Conservation (phyloP, 2,888 invertebrate genomes). For the Idaea straminata region DNA sequence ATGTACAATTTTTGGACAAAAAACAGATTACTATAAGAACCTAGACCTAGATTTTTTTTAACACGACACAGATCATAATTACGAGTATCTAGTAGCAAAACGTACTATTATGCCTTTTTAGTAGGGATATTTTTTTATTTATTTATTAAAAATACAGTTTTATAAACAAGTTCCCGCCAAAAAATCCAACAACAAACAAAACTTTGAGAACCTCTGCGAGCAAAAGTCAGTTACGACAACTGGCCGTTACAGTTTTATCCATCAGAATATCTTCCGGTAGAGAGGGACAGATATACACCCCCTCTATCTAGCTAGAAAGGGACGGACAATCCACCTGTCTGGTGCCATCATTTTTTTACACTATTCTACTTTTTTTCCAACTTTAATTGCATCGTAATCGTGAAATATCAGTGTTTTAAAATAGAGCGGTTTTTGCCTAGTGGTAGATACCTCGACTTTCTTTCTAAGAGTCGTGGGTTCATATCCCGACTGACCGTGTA, state of each 20-base stretch:
- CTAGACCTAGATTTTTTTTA: too few species aligned
- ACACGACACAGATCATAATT: too few species aligned
- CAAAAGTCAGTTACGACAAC: constrained; percentile 75
- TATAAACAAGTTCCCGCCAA: neutral
- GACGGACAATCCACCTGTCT: constrained; percentile 65
- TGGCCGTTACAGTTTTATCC: constrained; percentile 72
- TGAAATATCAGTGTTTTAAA: constrained; percentile 51
- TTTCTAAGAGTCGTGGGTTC: too few species aligned
- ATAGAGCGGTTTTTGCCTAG: too few species aligned
- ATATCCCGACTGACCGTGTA: too few species aligned
- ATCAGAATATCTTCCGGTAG: constrained; percentile 62
- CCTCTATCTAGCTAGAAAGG: constrained; percentile 27
- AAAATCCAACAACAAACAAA: constrained; percentile 22
- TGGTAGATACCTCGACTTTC: too few species aligned
- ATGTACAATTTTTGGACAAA: too few species aligned
- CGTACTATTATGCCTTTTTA: too few species aligned
- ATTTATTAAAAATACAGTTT: too few species aligned
- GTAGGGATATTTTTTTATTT: too few species aligned
- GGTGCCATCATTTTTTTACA: constrained; percentile 47
- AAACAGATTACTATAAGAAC: too few species aligned
- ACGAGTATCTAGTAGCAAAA: too few species aligned
- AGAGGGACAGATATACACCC: constrained; percentile 42
- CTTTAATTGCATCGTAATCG: constrained; percentile 55
- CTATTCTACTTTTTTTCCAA: constrained; percentile 43
- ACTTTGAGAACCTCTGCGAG: constrained; percentile 52